phyloP scores from a whole-genome alignment of 2,888 invertebrate species.

The Drosophila incognita region DNA sequence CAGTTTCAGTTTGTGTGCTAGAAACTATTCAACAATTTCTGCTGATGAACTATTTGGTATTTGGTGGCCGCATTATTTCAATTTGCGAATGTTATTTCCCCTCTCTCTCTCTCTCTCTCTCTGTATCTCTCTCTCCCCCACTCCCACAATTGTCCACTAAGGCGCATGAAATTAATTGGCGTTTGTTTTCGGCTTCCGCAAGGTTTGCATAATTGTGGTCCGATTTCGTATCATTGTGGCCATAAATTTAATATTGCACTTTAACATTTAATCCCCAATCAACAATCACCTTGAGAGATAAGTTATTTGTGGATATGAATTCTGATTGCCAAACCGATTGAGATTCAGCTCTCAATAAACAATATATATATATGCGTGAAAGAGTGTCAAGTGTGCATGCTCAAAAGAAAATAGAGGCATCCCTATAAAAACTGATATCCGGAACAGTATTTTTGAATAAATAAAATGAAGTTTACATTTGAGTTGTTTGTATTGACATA shows the following conservation, averaged over 20 bases:
- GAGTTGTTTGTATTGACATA: not conserved
- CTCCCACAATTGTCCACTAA: slow-evolving; percentile 29
- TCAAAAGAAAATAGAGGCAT: not conserved
- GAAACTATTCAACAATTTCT: slow-evolving; percentile 39
- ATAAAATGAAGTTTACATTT: not conserved
- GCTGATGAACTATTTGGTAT: slow-evolving; percentile 58
- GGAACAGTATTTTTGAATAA: not conserved
- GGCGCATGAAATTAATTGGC: slow-evolving; percentile 70
- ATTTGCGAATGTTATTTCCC: slow-evolving; percentile 18
- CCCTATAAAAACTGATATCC: not conserved
- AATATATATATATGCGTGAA: not conserved
- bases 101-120: not conserved
- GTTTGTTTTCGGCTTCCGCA: slow-evolving; percentile 48
- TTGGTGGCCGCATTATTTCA: slow-evolving; percentile 20
- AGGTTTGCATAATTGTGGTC: slow-evolving; percentile 50
- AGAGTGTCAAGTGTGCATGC: not conserved
- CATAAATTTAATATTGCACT: slow-evolving; percentile 23
- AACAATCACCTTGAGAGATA: not conserved
- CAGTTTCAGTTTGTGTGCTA: slow-evolving; percentile 15
- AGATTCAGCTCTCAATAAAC: not conserved
- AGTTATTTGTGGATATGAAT: not conserved
- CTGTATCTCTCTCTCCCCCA: not conserved
- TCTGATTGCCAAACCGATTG: not conserved
- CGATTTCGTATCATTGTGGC: slow-evolving; percentile 35
- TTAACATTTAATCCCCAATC: not conserved